Evolutionary conservation across 2,113 vertebrate genomes (phyloP), one percentile per base, ranked within the genome.

Genomic region (Seriola aureovittata): DNA sequence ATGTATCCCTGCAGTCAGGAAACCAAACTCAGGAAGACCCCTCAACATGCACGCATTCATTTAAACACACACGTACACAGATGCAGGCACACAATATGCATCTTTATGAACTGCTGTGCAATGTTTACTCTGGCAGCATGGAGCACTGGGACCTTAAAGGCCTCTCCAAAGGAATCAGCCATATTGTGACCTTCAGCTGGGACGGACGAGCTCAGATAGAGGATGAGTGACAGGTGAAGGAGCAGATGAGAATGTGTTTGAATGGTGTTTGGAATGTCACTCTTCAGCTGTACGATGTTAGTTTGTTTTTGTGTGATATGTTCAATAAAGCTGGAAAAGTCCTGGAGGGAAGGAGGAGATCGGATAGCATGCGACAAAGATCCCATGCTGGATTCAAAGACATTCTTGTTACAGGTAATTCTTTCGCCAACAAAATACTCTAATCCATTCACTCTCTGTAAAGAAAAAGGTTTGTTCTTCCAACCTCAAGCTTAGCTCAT

Each of bases 101-200:
- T 87, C 86, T 90, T 89, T 89, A 89, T 88, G 75, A 88, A 86
- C 82, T 73, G 88, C 90, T 91, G 86, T 44, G 71, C 75, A 23
- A 19, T 90, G 82, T 92, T 89, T 92, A 87, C 80, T 82, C 71
- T 78, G 82, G 75, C 78, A 82, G 71, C 62, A 5, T 82, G 85
- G 71, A 52, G 81, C 72, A 52, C 23, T 4, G 17, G 74, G 85
- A 89, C 86, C 76, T 62, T 46, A 5, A 73, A 74, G 63, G 66
- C 80, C 85, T 89, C 86, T 85, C 86, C 40, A 29, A 63, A 71
- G 89, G 79, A 85, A 65, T 64, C 63, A 38, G 85, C 76, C 87
- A 85, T 84, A 66, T 69, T 84, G 74, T 87, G 87, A 90, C 90
- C 90, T 91, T 92, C 89, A 89, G 88, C 84, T 91, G 88, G 83